These are phyloP conservation scores for Bubalus kerabau DNA, from an alignment of 2,113 vertebrate species.

Conservation along the genomic window DNA sequence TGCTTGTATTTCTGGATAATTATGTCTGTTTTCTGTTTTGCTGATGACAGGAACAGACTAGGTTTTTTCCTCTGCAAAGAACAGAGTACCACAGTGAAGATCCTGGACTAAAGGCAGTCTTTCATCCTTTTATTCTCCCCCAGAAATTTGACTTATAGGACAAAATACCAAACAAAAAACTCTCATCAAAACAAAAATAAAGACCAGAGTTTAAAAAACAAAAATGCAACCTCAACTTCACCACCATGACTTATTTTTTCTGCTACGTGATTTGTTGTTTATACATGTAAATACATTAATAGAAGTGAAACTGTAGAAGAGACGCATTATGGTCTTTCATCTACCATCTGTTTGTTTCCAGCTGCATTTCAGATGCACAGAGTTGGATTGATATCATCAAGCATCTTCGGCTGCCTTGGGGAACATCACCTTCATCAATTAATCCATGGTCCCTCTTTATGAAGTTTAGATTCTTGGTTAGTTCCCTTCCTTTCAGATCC, in stretches of 20 bases:
- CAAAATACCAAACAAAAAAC: not conserved
- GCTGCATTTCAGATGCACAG: not conserved
- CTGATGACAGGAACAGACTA: not conserved
- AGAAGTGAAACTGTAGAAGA: not conserved
- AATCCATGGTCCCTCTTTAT: not conserved
- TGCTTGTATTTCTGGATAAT: not conserved
- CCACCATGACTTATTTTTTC: not conserved
- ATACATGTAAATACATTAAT: not conserved
- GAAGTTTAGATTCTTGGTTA: not conserved
- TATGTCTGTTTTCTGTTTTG: not conserved
- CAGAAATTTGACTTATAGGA: not conserved
- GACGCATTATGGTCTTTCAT: not conserved
- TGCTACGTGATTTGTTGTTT: not conserved
- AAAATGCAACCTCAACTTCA: not conserved
- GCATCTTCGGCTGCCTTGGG: rapidly evolving
- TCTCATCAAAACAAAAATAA: not conserved
- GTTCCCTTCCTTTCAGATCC: not conserved
- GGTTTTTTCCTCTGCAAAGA: not conserved
- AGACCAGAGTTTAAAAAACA: not conserved
- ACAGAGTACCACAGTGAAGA: not conserved
- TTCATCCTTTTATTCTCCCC: not conserved
- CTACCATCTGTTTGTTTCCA: not conserved
- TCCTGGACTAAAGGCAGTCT: not conserved
- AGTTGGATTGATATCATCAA: not conserved
- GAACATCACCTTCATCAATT: not conserved